A percentile compares a stretch with the other conserved stretches of the same genome.
These are phyloP conservation scores for Etia nguti DNA, from an alignment of 2,113 vertebrate genomes.

Conservation along the genomic window DNA sequence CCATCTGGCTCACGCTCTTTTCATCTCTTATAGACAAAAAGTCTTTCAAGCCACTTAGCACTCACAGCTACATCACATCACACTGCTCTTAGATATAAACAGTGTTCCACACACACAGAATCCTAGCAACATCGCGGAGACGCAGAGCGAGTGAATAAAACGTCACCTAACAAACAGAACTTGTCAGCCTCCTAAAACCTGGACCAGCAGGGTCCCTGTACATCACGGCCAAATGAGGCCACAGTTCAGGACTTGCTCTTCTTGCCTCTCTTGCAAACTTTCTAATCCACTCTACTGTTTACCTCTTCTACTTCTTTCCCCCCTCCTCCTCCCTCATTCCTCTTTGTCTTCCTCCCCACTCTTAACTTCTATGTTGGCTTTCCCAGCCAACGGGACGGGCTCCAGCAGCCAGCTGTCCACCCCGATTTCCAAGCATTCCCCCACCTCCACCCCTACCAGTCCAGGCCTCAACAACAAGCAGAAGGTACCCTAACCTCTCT, in stretches of 20 bases:
- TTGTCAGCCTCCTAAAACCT: not conserved
- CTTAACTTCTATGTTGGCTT: not conserved
- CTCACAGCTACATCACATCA: constrained; percentile 29
- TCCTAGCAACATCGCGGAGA: constrained; percentile 61
- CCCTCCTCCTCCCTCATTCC: not conserved
- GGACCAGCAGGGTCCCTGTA: not conserved
- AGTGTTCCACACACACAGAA: constrained; percentile 34
- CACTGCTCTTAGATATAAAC: constrained; percentile 50
- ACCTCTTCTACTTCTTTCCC: not conserved
- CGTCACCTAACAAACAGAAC: constrained; percentile 18
- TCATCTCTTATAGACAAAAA: constrained; percentile 52
- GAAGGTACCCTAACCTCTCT: constrained; percentile 81
- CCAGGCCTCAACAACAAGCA: constrained; percentile 93
- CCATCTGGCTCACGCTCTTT: constrained; percentile 64
- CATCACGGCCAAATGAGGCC: constrained; percentile 28
- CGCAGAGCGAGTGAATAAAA: constrained; percentile 31
- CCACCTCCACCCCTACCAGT: constrained; percentile 95
- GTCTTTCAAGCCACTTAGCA: constrained; percentile 35
- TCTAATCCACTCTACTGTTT: constrained; percentile 33
- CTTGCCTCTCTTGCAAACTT: constrained; percentile 2
- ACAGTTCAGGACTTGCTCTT: constrained; percentile 27
- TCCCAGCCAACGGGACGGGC: constrained; percentile 87
- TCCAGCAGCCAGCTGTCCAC: constrained; percentile 98
- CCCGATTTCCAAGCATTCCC: constrained; percentile 97
- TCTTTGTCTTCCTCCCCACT: not conserved